These are phyloP conservation scores for Drosophila insularis DNA, from an alignment of 1,140 invertebrate species.

Conservation along the genomic window DNA sequence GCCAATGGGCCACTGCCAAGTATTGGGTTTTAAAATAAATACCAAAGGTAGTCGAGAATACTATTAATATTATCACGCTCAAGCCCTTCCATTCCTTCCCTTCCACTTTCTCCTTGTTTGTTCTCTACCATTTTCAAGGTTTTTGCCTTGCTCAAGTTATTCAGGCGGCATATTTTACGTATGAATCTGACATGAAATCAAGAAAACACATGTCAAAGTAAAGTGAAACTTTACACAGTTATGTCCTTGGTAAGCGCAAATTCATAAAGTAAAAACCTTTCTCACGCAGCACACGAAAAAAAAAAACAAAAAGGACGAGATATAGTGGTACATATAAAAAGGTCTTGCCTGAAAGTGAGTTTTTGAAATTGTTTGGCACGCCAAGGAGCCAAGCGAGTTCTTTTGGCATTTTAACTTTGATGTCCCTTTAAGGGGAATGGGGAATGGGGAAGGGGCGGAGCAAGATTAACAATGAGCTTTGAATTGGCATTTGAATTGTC, in stretches of 20 bases:
- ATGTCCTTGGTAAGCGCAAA: slow-evolving; percentile 53
- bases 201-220: slow-evolving; percentile 44
- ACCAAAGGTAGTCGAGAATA: no score
- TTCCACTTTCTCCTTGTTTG: no score
- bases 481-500: slow-evolving; percentile 50
- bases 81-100: no score
- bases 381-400: slow-evolving; percentile 20
- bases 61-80: no score
- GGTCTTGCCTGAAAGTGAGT: slow-evolving; percentile 55
- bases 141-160: slow-evolving; percentile 11
- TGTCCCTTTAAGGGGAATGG: no score
- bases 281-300: background rate
- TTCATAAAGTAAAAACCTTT: slow-evolving; percentile 61
- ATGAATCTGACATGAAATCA: slow-evolving; percentile 54
- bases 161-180: slow-evolving; percentile 12
- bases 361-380: slow-evolving; percentile 27
- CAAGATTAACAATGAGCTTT: slow-evolving; percentile 41
- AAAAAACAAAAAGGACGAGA: no score
- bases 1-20: no score
- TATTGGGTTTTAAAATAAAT: no score
- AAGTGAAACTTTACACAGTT: slow-evolving; percentile 12
- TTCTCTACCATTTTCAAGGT: slow-evolving; percentile 23
- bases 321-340: slow-evolving; percentile 21
- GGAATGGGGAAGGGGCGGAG: no score
- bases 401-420: no score